Evolutionary conservation across 2,113 vertebrate species (phyloP).

Genomic region (Ptyas mucosa): DNA sequence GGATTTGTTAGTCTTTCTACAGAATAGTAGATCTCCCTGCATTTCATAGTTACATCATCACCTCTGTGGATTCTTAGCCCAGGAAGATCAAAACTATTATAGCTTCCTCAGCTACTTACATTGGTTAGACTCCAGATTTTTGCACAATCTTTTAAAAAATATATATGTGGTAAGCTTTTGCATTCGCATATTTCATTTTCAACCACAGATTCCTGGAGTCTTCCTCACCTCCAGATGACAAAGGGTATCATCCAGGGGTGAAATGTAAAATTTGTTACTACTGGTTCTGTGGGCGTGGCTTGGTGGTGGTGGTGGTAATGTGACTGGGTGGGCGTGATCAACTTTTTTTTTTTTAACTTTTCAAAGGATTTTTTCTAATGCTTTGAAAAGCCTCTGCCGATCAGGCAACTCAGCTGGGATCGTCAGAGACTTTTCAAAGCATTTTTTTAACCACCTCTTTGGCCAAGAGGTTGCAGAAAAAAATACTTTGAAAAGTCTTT

Average conservation of each 20-base stretch:
- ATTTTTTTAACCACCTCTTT: no score
- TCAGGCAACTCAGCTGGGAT: no score
- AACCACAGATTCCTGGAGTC: neutral
- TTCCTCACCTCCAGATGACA: neutral
- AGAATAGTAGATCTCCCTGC: neutral
- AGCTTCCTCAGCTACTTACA: neutral
- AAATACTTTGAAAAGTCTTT: no score
- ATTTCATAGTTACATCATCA: neutral
- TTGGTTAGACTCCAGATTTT: neutral
- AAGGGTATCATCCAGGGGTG: neutral
- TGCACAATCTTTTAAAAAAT: neutral
- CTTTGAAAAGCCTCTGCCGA: no score
- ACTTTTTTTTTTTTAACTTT: no score
- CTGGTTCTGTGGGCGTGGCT: no score
- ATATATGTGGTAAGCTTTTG: neutral
- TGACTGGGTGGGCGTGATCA: no score
- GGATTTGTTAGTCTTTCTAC: neutral
- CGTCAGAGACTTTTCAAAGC: no score
- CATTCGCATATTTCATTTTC: neutral
- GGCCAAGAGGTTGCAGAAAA: no score
- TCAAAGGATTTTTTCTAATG: no score
- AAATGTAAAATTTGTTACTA: no score
- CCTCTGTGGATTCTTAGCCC: neutral
- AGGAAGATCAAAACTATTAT: neutral
- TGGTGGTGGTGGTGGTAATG: no score